Percentiles rank a stretch among this genome's conserved stretches.
phyloP scores from a whole-genome alignment of 2,888 invertebrate species.

The Drosophila koepferae region DNA sequence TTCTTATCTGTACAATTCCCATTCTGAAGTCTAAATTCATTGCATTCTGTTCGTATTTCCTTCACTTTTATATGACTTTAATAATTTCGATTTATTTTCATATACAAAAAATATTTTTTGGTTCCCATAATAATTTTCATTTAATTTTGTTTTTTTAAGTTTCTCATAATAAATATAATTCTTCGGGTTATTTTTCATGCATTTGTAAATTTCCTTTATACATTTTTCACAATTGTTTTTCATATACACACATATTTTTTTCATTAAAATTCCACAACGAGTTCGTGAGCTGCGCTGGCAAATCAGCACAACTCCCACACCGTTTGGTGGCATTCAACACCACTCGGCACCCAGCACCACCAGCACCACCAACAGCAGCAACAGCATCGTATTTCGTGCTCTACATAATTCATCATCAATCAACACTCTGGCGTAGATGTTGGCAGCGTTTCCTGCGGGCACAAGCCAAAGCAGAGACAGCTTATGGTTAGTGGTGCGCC shows the following conservation, averaged over 20 bases:
- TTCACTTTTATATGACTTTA: not conserved
- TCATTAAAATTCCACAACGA: constrained; percentile 74
- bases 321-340: constrained; percentile 29
- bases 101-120: too few relatives aligned
- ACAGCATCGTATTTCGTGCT: constrained; percentile 81
- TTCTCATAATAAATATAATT: too few relatives aligned
- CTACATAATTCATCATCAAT: constrained; percentile 84
- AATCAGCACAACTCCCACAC: constrained; percentile 74
- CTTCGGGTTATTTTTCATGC: constrained; percentile 14
- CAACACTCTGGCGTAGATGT: constrained; percentile 63
- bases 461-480: constrained; percentile 31
- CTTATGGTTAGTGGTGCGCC: constrained; percentile 3
- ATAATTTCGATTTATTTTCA: constrained; percentile 19
- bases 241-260: constrained; percentile 33
- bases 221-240: constrained; percentile 41
- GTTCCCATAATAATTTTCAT: too few relatives aligned
- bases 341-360: constrained; percentile 8
- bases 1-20: not conserved
- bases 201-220: constrained; percentile 33
- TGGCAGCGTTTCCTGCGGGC: constrained; percentile 64
- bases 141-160: too few relatives aligned
- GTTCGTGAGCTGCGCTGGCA: constrained; percentile 68
- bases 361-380: constrained; percentile 24
- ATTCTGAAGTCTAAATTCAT: not conserved
- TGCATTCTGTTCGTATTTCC: not conserved